These are phyloP conservation scores for Nothobranchius kuhntae DNA, from an alignment of 2,113 vertebrate species.

Conservation along the genomic window DNA sequence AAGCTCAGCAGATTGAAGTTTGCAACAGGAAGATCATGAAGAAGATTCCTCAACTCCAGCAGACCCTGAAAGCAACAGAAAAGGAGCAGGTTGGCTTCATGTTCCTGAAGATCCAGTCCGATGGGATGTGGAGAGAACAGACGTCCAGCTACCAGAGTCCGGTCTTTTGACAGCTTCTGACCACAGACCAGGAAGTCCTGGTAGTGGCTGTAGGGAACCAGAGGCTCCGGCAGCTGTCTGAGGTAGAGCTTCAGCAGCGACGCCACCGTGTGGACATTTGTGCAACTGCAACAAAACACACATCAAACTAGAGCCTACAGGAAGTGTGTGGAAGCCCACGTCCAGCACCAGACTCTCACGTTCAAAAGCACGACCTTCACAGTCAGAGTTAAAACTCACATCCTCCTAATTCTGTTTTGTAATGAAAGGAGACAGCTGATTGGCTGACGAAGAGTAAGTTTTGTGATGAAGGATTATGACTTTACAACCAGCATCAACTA, in stretches of 20 bases:
- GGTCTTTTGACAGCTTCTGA: slow-evolving; percentile 62
- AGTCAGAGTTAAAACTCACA: too few relatives aligned
- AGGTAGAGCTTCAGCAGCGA: slow-evolving; percentile 83
- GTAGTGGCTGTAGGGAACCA: slow-evolving; percentile 78
- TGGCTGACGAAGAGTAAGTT: too few relatives aligned
- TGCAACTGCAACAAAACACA: slow-evolving; percentile 66
- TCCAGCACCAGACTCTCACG: too few relatives aligned
- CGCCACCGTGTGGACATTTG: slow-evolving; percentile 82
- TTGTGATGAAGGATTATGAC: too few relatives aligned
- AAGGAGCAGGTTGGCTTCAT: background rate
- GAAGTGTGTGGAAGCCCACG: too few relatives aligned
- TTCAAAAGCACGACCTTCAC: too few relatives aligned
- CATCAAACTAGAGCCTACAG: background rate
- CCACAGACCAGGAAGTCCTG: slow-evolving; percentile 78
- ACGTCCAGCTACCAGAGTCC: slow-evolving; percentile 57
- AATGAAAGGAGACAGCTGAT: too few relatives aligned
- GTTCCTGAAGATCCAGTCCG: background rate
- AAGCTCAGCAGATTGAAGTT: slow-evolving; percentile 82
- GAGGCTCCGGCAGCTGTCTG: slow-evolving; percentile 80
- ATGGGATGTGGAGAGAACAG: background rate
- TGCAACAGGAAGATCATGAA: slow-evolving; percentile 76
- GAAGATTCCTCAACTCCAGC: slow-evolving; percentile 71
- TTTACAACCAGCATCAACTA: too few relatives aligned
- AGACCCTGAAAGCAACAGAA: slow-evolving; percentile 61
- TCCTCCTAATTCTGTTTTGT: too few relatives aligned